Base-by-base conservation (phyloP, 2,113 vertebrate genomes). In the Alethe castanea region DNA sequence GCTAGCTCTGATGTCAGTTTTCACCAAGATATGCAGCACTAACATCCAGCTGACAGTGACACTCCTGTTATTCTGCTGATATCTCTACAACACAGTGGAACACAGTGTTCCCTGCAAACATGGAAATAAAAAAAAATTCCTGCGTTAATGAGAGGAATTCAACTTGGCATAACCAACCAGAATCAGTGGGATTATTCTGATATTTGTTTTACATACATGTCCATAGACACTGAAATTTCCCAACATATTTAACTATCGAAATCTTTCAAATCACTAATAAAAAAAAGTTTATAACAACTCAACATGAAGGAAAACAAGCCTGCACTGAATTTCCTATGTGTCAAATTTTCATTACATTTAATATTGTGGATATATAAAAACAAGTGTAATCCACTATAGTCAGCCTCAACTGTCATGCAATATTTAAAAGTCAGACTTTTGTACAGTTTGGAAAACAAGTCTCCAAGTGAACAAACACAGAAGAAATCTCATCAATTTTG, bases 1-100 rank as follows among this genome's bases (percentile, higher is more conserved):
- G n/a, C 6, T 22, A 81, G 3, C 4, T 61, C n/a, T 61, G 5
- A 18, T 19, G 22, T 7, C 0, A 0, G 2, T 10, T 35, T 45
- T 81, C n/a, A 73, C 22, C 13, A 42, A 65, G 29, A 1, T 33
- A 10, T 22, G 59, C 28, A 16, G 22, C 47, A 52, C 6, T 4
- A 22, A 50, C 2, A 12, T 25, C 15, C 11, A 23, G 12, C 19
- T 77, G 19, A 35, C 24, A 62, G 22, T 38, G 20, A 28, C 5
- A 50, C 38, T 54, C 33, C 19, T 84, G 7, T 38, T 62, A 47
- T 54, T 87, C 56, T 79, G 9, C 10, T 54, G 42, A 22, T 52
- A 36, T 8, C 6, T 36, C 33, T 83, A 28, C 22, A 61, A 38
- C 28, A 47, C 8, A 50, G 6, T 19, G 5, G 25, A 80, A 44